phyloP scores from a whole-genome alignment of 92 coral and sea anemone genomes.

The Micromussa lordhowensis region DNA sequence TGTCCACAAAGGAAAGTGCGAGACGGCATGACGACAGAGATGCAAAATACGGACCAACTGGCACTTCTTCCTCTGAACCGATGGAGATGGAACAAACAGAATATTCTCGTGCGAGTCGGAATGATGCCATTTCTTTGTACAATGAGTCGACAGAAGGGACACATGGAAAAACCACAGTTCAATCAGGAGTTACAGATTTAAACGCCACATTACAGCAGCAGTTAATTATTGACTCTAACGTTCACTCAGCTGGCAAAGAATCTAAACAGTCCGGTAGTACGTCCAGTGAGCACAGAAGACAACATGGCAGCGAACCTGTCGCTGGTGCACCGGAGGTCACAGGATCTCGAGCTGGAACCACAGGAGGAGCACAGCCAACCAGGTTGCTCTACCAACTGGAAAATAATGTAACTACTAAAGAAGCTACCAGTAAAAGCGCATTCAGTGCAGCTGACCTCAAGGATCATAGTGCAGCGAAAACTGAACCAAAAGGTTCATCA shows the following conservation, averaged over 20 bases:
- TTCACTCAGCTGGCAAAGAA: background rate
- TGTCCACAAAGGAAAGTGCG: background rate
- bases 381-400: background rate
- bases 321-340: background rate
- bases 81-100: background rate
- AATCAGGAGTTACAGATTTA: background rate
- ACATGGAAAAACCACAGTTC: background rate
- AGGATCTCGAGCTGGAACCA: background rate
- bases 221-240: background rate
- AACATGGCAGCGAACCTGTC: background rate
- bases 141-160: background rate
- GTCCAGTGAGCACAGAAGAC: background rate
- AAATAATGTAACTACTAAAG: background rate
- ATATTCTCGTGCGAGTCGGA: background rate
- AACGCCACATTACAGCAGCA: background rate
- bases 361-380: slow-evolving; percentile 6
- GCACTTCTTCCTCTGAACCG: background rate
- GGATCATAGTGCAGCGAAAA: background rate
- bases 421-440: background rate
- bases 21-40: background rate
- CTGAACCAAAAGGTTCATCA: background rate
- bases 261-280: background rate
- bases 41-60: no score
- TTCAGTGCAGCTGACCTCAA: background rate
- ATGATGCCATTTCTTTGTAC: background rate